Evolutionary conservation across 1,140 invertebrate species (phyloP), one percentile per base, ranked within the genome.

Genomic region (Lepidotrigona ventralis): DNA sequence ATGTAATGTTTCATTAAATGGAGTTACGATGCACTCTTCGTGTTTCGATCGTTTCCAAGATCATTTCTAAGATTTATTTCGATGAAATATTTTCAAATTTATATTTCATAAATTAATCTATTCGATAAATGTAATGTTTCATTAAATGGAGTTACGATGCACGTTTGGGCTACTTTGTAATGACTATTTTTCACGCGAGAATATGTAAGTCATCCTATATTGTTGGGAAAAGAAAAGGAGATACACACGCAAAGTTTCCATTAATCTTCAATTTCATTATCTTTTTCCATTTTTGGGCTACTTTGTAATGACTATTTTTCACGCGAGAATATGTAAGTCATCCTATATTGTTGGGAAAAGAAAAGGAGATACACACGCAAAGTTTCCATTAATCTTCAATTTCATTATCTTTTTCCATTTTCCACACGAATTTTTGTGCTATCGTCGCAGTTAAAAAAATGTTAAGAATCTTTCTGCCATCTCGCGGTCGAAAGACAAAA

Each of bases 101-200:
- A 66, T 66, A 66, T n/a, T 2, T 23, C 3, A 9, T 12, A 26
- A 11, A 26, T 72, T 26, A 26, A 72, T 51, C 8, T 19, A 2
- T 53, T 51, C n/a, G 15, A 72, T 54, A 9, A 4, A 29, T 12
- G 15, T 54, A 51, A 12, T n/a, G 29, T 54, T 75, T 75, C 33
- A 39, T 75, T 74, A 81, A 81, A 23, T 39, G 39, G 17, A 51
- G 66, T 74, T 73, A 75, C 71, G 14, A 17, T 17, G 46, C 69
- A 33, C 11, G n/a, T 33, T 46, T 0, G 9, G 39, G 39, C 39
- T 46, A 46, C 8, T 51, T 79, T n/a, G 21, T 54, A 78, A 54
- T 15, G 12, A 29, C 17, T 8, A 11, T 9, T 77, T 17, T 53
- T 66, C 51, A 29, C 2, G 12, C 11, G 26, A 21, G 29, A 58